Conservation (phyloP, 1,140 invertebrate species). For the Calliphora vicina region DNA sequence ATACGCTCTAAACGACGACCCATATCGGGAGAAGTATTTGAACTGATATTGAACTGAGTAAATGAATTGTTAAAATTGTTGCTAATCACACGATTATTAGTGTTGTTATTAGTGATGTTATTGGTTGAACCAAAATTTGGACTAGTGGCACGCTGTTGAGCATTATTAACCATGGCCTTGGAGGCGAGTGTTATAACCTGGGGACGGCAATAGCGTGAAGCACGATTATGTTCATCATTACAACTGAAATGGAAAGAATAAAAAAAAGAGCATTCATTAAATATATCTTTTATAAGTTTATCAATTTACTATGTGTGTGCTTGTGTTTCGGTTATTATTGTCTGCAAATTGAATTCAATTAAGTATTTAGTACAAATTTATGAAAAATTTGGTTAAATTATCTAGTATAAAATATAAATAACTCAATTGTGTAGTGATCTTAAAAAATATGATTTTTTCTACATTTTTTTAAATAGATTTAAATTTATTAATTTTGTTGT, state of each 20-base stretch:
- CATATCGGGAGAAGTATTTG: constrained; percentile 45
- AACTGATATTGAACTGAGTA: not conserved
- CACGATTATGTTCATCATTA: constrained; percentile 58
- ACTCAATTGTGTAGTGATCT: not conserved
- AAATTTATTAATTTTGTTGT: not conserved
- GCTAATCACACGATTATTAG: not conserved
- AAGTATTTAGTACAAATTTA: not conserved
- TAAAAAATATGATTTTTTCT: not conserved
- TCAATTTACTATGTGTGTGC: not conserved
- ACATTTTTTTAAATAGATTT: not conserved
- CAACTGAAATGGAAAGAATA: constrained; percentile 48
- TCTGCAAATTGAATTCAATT: not conserved
- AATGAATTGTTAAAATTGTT: constrained; percentile 44
- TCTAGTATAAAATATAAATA: not conserved
- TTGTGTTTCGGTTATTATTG: not conserved
- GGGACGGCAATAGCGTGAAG: constrained; percentile 58
- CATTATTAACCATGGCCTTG: constrained; percentile 61
- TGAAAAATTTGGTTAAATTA: not conserved
- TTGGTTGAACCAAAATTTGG: constrained; percentile 16
- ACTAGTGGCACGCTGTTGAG: constrained; percentile 39
- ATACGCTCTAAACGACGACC: constrained; percentile 58
- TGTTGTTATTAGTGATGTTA: constrained; percentile 31
- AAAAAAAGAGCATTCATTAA: constrained; percentile 2
- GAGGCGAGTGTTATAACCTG: constrained; percentile 60
- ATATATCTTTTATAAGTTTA: not conserved